Base-by-base conservation (phyloP, 2,888 invertebrate species). In the Nephrotoma appendiculata region DNA sequence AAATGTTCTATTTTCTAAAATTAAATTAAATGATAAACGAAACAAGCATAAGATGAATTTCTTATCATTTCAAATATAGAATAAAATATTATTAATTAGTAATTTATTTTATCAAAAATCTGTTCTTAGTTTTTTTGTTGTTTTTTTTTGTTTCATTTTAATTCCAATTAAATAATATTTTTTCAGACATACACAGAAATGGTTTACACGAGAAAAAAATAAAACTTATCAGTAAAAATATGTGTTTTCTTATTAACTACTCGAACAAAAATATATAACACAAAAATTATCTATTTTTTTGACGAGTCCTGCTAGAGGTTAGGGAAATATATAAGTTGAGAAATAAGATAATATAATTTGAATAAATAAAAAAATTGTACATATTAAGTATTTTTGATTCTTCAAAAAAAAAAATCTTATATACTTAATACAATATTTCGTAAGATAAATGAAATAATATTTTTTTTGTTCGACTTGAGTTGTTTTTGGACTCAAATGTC, bases 231-330 rank as follows among this genome's bases (percentile, higher is more conserved):
- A 71, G 71, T 71, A 71, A 52, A 15, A 52, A 71, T 9, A 9
- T 71, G 5, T 52, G 31, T 71, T 71, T 71, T 71, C 71, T 71
- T 71, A 19, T 19, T 71, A 71, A 71, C 52, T 31, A 71, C 52
- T 52, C 52, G 6, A 7, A 15, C 6, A 52, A 7, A 31, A 71
- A 31, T 9, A 71, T 71, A 11, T 71, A 71, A 71, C 2, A 71
- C 71, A 71, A 71, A 52, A 52, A 71, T 84, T 84, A 84, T 84
- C 84, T 84, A 43, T 84, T 84, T 42, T 84, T 84, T 84, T 84
- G 84, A 71, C 9, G 71, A 84, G 84, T 84, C 84, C 84, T 84
- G 84, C 19, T 84, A 84, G 84, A 84, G 84, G 84, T 84, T 84
- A 84, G 84, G 43, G 43, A 84, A 84, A 84, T 71, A 31, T 31